Conservation (phyloP, 2,888 invertebrate genomes). For the Myathropa florea region DNA sequence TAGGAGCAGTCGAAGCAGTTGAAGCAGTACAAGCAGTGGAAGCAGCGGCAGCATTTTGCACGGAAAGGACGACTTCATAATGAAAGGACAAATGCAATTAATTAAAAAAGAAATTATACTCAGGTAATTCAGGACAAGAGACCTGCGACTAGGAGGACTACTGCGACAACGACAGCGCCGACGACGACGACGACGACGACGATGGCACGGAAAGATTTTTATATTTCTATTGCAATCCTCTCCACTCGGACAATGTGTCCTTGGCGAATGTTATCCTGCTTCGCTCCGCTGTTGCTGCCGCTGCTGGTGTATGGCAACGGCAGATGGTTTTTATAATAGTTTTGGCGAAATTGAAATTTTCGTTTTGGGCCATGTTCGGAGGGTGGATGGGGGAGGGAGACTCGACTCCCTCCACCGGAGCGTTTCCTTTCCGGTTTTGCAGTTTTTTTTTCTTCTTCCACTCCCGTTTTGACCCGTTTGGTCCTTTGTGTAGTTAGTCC, state of each 20-base stretch:
- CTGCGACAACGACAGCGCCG: background rate
- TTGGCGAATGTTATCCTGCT: slow-evolving; percentile 68
- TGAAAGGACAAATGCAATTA: slow-evolving; percentile 71
- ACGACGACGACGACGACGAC: slow-evolving; percentile 25
- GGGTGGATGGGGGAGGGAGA: background rate
- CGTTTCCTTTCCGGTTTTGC: too few relatives aligned
- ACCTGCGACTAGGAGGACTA: background rate
- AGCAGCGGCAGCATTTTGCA: slow-evolving; percentile 1
- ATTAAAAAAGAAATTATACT: slow-evolving; percentile 70
- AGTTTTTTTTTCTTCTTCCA: slow-evolving; percentile 22
- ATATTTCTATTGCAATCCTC: slow-evolving; percentile 48
- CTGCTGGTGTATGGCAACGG: slow-evolving; percentile 2
- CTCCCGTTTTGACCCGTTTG: background rate
- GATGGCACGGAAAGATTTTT: slow-evolving; percentile 45
- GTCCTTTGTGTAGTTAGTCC: slow-evolving; percentile 61
- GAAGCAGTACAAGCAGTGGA: background rate
- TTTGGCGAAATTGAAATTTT: slow-evolving; percentile 68
- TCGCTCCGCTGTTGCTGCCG: background rate
- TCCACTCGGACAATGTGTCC: slow-evolving; percentile 60
- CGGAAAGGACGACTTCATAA: slow-evolving; percentile 60
- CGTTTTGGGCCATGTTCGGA: slow-evolving; percentile 29
- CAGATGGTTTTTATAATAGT: slow-evolving; percentile 67
- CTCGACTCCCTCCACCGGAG: too few relatives aligned
- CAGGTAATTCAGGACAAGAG: slow-evolving; percentile 65
- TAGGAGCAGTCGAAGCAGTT: background rate